phyloP scores from a whole-genome alignment of 1,140 invertebrate genomes.

The Listronotus oregonensis region DNA sequence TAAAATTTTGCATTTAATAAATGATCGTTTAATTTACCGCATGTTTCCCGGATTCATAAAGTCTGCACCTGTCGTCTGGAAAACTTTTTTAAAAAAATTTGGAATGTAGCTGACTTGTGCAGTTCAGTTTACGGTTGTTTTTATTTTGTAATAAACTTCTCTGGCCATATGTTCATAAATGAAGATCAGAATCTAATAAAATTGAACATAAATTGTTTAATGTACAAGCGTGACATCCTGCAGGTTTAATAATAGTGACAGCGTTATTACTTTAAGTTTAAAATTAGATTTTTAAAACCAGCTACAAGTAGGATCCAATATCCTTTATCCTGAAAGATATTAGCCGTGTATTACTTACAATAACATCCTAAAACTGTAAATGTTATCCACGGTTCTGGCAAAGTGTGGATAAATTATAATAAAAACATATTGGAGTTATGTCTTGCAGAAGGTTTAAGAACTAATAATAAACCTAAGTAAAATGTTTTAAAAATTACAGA shows the following conservation, averaged over 20 bases:
- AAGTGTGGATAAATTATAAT: no score
- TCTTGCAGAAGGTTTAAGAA: no score
- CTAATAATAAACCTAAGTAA: no score
- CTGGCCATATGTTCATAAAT: conserved; percentile 2
- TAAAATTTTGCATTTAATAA: conserved; percentile 8
- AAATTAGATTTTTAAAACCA: no score
- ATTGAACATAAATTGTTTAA: conserved; percentile 11
- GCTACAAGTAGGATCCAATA: no score
- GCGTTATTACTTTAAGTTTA: no score
- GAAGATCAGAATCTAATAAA: conserved; percentile 12
- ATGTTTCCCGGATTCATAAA: conserved; percentile 9
- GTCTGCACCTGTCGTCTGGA: conserved; percentile 16
- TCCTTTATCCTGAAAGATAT: no score
- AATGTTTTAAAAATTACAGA: no score
- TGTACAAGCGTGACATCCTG: conserved; percentile 4
- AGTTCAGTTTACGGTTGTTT: neutral
- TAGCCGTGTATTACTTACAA: no score
- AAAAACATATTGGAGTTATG: no score
- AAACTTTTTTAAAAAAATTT: conserved; percentile 8
- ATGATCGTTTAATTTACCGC: conserved; percentile 17
- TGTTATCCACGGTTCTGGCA: no score
- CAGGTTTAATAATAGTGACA: neutral
- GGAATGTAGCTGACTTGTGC: neutral
- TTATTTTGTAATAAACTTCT: conserved; percentile 9
- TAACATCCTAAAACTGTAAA: no score